Conservation (phyloP, 1,140 invertebrate species). For the Charaxes varanes region DNA sequence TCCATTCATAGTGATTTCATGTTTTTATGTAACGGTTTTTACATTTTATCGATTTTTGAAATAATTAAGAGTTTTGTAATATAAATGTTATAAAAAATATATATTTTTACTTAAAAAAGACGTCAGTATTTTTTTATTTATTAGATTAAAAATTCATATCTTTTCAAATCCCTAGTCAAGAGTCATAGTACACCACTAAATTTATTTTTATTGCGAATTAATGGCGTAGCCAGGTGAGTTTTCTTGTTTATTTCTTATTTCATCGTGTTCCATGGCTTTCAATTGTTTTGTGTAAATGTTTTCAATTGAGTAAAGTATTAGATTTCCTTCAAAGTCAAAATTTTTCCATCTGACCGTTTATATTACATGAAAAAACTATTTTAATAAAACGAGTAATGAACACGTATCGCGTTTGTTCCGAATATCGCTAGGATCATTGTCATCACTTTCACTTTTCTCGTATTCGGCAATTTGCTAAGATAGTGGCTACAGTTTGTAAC, state of each 20-base stretch:
- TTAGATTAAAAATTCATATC: too few species aligned
- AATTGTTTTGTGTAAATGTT: slow-evolving; percentile 69
- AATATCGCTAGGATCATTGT: slow-evolving; percentile 70
- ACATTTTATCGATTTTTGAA: too few species aligned
- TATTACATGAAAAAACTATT: slow-evolving; percentile 54
- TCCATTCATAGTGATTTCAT: too few species aligned
- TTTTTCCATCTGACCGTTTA: slow-evolving; percentile 60
- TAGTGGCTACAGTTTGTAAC: slow-evolving; percentile 55
- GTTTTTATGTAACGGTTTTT: too few species aligned
- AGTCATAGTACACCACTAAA: too few species aligned
- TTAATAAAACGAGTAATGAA: slow-evolving; percentile 68
- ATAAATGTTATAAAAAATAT: too few species aligned
- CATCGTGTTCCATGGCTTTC: slow-evolving; percentile 65
- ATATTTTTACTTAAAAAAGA: too few species aligned
- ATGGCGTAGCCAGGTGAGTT: slow-evolving; percentile 73
- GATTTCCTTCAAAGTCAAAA: slow-evolving; percentile 64
- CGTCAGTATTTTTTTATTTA: too few species aligned
- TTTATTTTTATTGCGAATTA: slow-evolving; percentile 74
- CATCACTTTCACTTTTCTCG: slow-evolving; percentile 72
- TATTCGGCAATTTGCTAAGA: slow-evolving; percentile 55
- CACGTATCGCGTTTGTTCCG: slow-evolving; percentile 71
- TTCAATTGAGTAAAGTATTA: slow-evolving; percentile 64
- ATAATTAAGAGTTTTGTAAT: too few species aligned
- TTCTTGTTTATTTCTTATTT: slow-evolving; percentile 72
- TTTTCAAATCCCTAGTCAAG: too few species aligned